Base-by-base conservation (phyloP, 2,888 invertebrate genomes). In the Zeuzera pyrina region DNA sequence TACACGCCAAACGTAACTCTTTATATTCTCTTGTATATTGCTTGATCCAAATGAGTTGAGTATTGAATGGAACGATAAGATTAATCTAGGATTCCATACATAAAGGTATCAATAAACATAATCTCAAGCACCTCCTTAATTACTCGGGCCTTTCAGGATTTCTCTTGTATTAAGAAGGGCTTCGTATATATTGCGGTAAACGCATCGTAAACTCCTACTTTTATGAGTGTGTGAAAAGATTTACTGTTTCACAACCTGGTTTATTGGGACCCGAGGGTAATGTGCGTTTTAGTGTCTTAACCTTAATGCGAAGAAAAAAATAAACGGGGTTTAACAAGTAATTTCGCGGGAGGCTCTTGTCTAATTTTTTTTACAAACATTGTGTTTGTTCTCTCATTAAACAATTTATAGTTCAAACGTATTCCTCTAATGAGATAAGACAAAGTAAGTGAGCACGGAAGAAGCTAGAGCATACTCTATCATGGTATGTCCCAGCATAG, bases 221-320 rank as follows among this genome's bases (percentile, higher is more conserved):
- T 64, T 63, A 66, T 51, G 65, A 53, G 52, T 50, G 47, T 45
- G 49, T 44, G 53, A 46, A 55, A 55, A 64, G 62, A 66, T 66
- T 65, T 66, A 66, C 52, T 45, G 42, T 49, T 41, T 33, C 44
- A 39, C 44, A 8, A 29, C 36, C 41, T 43, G 47, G 47, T 60
- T 61, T 59, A 57, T 60, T 57, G 44, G 49, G 14, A 25, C 25
- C 25, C 25, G 13, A 10, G 13, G 25, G 25, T 37, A 35, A 38
- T 35, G 38, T 31, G 33, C 21, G 31, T 43, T 49, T 49, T 46
- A 49, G 43, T 46, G 42, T 40, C 36, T 36, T 41, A 38, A 36
- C 37, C 40, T 39, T 43, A 47, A 45, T 47, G 42, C 41, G 29
- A 25, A 16, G 22, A 26, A 36, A 38, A 36, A 31, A 41, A 35